phyloP scores from a whole-genome alignment of 1,140 invertebrate species.

The Cyclina sinensis region DNA sequence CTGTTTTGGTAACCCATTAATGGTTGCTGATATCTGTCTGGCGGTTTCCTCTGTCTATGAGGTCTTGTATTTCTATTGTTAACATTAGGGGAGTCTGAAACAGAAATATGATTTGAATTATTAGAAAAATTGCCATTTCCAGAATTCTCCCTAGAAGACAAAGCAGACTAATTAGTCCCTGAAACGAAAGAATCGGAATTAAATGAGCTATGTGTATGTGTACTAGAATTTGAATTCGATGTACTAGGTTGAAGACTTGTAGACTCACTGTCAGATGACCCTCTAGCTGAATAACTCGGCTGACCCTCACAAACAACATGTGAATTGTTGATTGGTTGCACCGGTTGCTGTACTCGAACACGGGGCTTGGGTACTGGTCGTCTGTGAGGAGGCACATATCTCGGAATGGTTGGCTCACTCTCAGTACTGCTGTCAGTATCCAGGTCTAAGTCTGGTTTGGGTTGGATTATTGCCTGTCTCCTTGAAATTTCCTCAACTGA shows the following conservation, averaged over 20 bases:
- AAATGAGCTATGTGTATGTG: not conserved
- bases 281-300: not conserved
- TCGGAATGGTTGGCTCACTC: not conserved
- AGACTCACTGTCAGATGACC: not conserved
- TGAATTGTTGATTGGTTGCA: not conserved
- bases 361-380: not conserved
- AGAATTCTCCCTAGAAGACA: not conserved
- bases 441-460: not conserved
- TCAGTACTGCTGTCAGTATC: conserved; percentile 1
- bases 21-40: not conserved
- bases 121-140: not conserved
- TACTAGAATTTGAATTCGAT: not conserved
- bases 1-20: not conserved
- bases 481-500: too few species aligned
- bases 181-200: not conserved
- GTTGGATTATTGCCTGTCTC: too few species aligned
- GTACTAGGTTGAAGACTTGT: too few species aligned
- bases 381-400: not conserved
- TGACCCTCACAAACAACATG: conserved; percentile 14
- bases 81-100: not conserved
- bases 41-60: not conserved
- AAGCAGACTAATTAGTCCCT: too few species aligned
- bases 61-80: not conserved
- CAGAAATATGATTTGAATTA: not conserved
- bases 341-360: not conserved